Base-by-base conservation (phyloP, 2,797 vertebrate species). In the Jordanella pulchra region DNA sequence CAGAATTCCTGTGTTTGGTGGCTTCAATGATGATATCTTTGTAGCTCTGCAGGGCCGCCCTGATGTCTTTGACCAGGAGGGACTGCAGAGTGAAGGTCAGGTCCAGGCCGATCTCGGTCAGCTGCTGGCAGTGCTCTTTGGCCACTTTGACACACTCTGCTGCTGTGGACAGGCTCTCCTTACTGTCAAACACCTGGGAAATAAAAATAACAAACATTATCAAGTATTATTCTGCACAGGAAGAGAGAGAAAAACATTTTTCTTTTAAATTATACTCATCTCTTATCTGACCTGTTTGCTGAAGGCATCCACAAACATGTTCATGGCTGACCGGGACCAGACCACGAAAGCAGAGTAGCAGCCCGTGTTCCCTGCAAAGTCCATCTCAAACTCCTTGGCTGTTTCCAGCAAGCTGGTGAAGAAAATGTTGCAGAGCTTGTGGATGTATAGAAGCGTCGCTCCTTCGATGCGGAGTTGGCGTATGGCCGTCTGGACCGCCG, bases 351-450 rank as follows among this genome's bases (percentile, higher is more conserved):
- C 97, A 0, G 98, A 99, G 88, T 99, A 99, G 91, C 98, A 99
- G 71, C 98, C 98, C 0, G 95, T 96, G 93, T 96, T 96, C 18
- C 96, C 96, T 0, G 97, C 96, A 0, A 99, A 99, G 86, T 99
- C 97, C 0, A 94, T 98, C 89, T 99, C 95, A 3, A 99, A 99
- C 90, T 99, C 98, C 69, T 96, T 94, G 0, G 98, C 97, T 0
- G 98, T 99, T 89, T 99, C 97, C n/a, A 98, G 93, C 27, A 99
- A 76, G 88, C 97, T 96, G 71, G 97, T 99, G 87, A 99, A 99
- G 93, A 99, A 99, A 84, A 99, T 97, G 5, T 99, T 98, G 89
- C 98, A 99, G 67, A 99, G 96, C 77, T 99, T 99, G 91, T 99
- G 97, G 86, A 99, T 97, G 91, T 99, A 99, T 35, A 99, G 96